Percentiles rank a stretch among this genome's conserved stretches.
phyloP scores from a whole-genome alignment of 2,797 vertebrate species.

The Merluccius polli region DNA sequence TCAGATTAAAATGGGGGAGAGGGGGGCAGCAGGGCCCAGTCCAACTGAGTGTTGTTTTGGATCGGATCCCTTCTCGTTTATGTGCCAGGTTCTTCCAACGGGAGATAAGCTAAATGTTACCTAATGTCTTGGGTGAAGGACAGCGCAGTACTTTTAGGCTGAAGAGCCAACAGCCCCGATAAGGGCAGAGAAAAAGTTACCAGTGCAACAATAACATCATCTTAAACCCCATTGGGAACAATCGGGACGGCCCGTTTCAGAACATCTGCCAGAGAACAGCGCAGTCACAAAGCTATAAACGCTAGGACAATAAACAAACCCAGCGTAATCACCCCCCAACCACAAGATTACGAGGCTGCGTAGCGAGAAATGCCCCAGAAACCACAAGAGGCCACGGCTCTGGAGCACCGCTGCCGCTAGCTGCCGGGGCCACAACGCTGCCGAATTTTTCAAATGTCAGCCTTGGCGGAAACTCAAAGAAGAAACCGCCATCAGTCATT shows the following conservation, averaged over 20 bases:
- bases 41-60: background rate
- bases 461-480: background rate
- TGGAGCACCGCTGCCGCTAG: constrained; percentile 39
- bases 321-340: constrained; percentile 63
- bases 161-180: constrained; percentile 27
- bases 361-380: constrained; percentile 63
- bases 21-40: background rate
- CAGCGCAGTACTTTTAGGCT: constrained; percentile 3
- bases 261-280: constrained; percentile 45
- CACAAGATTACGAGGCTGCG: constrained; percentile 65
- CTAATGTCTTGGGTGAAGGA: constrained; percentile 13
- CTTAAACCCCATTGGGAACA: constrained; percentile 35
- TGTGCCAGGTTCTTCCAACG: background rate
- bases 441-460: constrained; percentile 25
- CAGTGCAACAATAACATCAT: constrained; percentile 37
- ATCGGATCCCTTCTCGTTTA: background rate
- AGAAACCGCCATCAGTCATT: background rate
- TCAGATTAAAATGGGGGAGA: background rate
- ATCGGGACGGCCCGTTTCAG: constrained; percentile 38
- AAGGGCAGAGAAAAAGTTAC: constrained; percentile 39
- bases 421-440: constrained; percentile 5
- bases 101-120: background rate
- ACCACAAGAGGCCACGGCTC: constrained; percentile 54
- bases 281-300: constrained; percentile 43
- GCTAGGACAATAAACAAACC: constrained; percentile 63